Evolutionary conservation across 2,888 invertebrate genomes (phyloP), one percentile per base, ranked within the genome.

Genomic region (Stenchaetothrips biformis): DNA sequence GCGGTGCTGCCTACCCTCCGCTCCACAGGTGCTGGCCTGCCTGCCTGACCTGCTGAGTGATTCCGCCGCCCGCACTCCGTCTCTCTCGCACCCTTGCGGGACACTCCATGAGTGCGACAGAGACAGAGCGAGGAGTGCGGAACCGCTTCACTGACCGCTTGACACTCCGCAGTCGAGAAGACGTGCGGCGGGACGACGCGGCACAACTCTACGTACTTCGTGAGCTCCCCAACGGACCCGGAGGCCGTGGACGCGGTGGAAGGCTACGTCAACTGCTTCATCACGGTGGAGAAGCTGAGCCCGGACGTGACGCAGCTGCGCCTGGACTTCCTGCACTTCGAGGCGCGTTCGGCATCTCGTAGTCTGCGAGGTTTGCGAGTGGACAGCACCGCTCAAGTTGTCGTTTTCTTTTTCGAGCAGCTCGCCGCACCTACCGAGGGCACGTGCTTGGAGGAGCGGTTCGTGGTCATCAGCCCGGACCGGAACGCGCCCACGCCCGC

Each of bases 391-490:
- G 59, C 0, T 16, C 16, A 18, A 59, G 6, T 53, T 1, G 16
- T 7, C 48, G n/a, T 79, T 80, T 78, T 80, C 81, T 25, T 82
- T 79, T 85, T 86, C 16, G 13, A 18, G 59, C 85, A 94, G 94
- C 85, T 94, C 77, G 88, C 90, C 82, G 91, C 92, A 0, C 94
- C 94, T 0, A 90, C 89, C 3, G 89, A 90, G 83, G 94, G 94
- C 0, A 89, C 90, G 27, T 94, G 94, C 83, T 86, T 90, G 67
- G 89, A 90, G 49, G 94, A 94, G 85, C 90, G 92, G 83, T 90
- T 94, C 83, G 88, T 92, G 13, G 88, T 94, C 7, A 90, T 91
- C 0, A 94, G 94, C 2, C 92, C 93, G 84, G 92, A 92, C 85
- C 84, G 88, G 0, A 94, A 93, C 84, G 91, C 89, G 82, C 86